Conservation (phyloP, 1,140 invertebrate species). For the Orussus abietinus region DNA sequence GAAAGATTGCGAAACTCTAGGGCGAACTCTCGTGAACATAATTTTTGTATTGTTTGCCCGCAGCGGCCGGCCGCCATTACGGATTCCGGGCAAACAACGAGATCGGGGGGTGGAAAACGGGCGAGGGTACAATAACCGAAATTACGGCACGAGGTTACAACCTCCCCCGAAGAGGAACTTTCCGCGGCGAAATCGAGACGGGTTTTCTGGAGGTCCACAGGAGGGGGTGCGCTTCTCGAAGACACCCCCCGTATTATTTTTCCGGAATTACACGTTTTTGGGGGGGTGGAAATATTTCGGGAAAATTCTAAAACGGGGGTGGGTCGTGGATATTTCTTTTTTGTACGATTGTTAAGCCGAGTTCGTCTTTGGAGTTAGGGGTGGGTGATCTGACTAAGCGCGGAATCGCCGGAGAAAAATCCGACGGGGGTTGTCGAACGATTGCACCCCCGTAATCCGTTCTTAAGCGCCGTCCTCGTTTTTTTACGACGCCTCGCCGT, state of each 20-base stretch:
- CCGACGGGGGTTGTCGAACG: too few relatives aligned
- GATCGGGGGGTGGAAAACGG: too few relatives aligned
- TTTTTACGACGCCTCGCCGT: constrained; percentile 45
- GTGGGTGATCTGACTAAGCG: too few relatives aligned
- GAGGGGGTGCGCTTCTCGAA: too few relatives aligned
- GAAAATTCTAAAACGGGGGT: neutral
- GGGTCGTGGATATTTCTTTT: too few relatives aligned
- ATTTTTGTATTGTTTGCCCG: constrained; percentile 51
- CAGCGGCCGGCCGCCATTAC: constrained; percentile 36
- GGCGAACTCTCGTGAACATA: constrained; percentile 49
- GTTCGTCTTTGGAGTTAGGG: too few relatives aligned
- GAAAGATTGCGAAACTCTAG: constrained; percentile 45
- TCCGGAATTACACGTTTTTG: neutral
- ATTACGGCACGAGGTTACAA: constrained; percentile 35
- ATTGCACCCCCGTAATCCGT: constrained; percentile 52
- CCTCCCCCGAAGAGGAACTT: too few relatives aligned
- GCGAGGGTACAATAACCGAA: constrained; percentile 32
- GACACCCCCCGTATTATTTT: too few relatives aligned
- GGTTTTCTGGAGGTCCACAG: too few relatives aligned
- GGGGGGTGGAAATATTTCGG: neutral
- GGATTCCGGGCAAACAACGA: constrained; percentile 39
- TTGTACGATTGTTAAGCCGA: too few relatives aligned
- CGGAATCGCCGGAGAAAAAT: too few relatives aligned
- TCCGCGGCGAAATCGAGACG: too few relatives aligned
- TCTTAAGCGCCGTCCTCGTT: constrained; percentile 47